These are phyloP conservation scores for Xestoiulus laeticollis DNA, from an alignment of 2,888 invertebrate genomes.

Conservation along the genomic window DNA sequence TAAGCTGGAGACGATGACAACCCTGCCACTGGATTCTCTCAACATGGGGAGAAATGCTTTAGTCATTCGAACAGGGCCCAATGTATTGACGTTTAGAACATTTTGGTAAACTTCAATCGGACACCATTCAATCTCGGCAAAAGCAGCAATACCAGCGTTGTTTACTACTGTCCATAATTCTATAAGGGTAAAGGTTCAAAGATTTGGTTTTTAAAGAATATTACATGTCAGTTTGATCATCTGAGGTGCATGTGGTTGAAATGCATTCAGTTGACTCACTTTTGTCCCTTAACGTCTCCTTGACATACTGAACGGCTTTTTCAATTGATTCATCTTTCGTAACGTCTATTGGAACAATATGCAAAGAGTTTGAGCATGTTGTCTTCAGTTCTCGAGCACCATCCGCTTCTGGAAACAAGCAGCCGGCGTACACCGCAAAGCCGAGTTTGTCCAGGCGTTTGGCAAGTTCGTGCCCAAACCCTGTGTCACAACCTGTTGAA, in stretches of 20 bases:
- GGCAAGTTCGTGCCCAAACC: conserved; percentile 64
- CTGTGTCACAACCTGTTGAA: conserved; percentile 60
- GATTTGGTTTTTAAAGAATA: not conserved
- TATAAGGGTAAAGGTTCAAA: conserved; percentile 8
- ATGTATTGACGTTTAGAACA: conserved; percentile 62
- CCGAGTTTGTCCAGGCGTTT: conserved; percentile 61
- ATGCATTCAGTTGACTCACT: conserved; percentile 43
- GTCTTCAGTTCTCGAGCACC: conserved; percentile 60
- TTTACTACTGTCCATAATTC: conserved; percentile 64
- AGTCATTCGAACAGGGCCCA: conserved; percentile 62
- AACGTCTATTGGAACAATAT: conserved; percentile 65
- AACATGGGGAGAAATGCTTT: conserved; percentile 62
- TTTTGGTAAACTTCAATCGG: conserved; percentile 64
- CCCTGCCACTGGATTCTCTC: conserved; percentile 59
- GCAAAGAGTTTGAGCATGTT: conserved; percentile 60
- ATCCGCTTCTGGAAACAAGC: conserved; percentile 61
- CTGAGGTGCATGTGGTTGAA: not conserved
- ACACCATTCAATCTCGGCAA: conserved; percentile 67
- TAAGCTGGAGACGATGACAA: conserved; percentile 61
- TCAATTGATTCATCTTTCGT: conserved; percentile 61
- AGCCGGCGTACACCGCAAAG: conserved; percentile 64
- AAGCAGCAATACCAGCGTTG: conserved; percentile 66
- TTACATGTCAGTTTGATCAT: not conserved
- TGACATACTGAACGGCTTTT: conserved; percentile 58
- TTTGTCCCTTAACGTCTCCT: conserved; percentile 55